Conservation (phyloP, 2,113 vertebrate genomes). For the Haliaeetus leucogaster region DNA sequence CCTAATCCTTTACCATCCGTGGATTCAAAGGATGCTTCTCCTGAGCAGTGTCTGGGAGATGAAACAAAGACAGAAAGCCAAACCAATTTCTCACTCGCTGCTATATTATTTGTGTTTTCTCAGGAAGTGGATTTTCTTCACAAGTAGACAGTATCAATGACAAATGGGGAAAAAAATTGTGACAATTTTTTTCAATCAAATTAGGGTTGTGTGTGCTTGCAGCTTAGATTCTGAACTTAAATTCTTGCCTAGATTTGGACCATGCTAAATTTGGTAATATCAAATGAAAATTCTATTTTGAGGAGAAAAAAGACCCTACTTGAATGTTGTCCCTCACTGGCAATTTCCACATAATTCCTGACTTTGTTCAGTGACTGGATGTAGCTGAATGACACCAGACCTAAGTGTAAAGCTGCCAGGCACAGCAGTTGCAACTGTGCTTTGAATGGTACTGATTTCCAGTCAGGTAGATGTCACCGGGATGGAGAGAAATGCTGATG, state of each 20-base stretch:
- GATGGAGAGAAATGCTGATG: not conserved
- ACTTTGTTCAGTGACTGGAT: not conserved
- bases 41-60: not conserved
- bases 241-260: not conserved
- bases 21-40: not conserved
- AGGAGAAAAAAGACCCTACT: not conserved
- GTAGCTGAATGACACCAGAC: not conserved
- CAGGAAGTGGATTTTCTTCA: not conserved
- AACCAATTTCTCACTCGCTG: not conserved
- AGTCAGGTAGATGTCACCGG: not conserved
- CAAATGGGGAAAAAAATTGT: fast-evolving
- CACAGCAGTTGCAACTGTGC: not conserved
- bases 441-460: not conserved
- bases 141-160: not conserved
- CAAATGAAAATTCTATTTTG: not conserved
- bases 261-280: not conserved
- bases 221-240: not conserved
- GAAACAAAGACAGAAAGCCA: not conserved
- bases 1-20: not conserved
- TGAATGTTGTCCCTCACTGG: not conserved
- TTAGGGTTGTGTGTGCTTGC: not conserved
- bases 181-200: not conserved
- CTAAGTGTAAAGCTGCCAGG: not conserved
- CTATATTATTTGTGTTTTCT: not conserved
- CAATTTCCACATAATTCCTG: not conserved